These are phyloP conservation scores for Macrosiphum euphorbiae DNA, from an alignment of 2,888 invertebrate genomes.

Conservation along the genomic window DNA sequence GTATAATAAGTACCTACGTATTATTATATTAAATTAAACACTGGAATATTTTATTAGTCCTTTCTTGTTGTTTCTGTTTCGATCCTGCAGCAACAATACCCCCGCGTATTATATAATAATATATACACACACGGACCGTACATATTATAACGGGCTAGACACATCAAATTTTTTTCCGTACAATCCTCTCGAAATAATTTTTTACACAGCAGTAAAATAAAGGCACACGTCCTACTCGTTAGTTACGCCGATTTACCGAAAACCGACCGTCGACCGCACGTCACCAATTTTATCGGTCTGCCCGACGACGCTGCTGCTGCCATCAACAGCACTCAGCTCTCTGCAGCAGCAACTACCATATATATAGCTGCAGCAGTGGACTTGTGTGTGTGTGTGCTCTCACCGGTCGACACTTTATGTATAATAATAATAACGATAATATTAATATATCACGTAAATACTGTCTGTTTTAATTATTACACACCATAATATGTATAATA, in stretches of 20 bases:
- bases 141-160: background rate
- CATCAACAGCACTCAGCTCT: background rate
- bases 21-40: background rate
- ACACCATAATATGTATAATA: background rate
- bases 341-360: background rate
- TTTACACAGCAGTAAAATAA: background rate
- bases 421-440: slow-evolving; percentile 4
- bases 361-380: too few species aligned
- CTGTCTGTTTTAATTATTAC: background rate
- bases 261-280: slow-evolving; percentile 24
- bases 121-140: background rate
- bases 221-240: slow-evolving; percentile 27
- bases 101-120: background rate
- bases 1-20: background rate
- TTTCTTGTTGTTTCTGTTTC: background rate
- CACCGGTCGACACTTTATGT: background rate
- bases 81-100: background rate
- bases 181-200: background rate
- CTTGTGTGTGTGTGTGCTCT: background rate
- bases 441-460: background rate
- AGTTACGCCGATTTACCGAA: slow-evolving; percentile 47
- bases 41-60: background rate
- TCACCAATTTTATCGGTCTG: slow-evolving; percentile 35
- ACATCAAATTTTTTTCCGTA: background rate
- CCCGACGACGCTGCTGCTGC: background rate